Conservation (phyloP, 2,797 vertebrate species). For the Takifugu rubripes region DNA sequence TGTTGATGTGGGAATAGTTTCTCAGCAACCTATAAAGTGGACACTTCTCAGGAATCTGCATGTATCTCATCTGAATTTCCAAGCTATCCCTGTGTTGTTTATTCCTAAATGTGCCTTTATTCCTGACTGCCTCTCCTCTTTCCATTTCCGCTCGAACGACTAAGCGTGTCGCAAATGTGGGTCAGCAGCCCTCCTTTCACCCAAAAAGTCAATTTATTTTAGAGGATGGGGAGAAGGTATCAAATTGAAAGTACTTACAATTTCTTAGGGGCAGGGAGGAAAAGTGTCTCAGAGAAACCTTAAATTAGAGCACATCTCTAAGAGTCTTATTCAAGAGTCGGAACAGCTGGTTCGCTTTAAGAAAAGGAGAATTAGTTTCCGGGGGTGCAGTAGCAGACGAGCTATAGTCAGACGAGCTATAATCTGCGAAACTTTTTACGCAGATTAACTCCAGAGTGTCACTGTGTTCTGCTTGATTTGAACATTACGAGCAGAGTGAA, state of each 20-base stretch:
- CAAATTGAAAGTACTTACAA: slow-evolving; percentile 68
- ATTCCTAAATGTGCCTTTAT: slow-evolving; percentile 19
- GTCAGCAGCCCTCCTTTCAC: slow-evolving; percentile 61
- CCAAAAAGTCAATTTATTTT: slow-evolving; percentile 67
- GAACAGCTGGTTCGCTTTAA: slow-evolving; percentile 25
- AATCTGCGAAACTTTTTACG: slow-evolving; percentile 17
- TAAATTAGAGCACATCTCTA: slow-evolving; percentile 59
- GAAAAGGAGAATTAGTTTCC: slow-evolving; percentile 25
- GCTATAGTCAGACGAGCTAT: slow-evolving; percentile 1
- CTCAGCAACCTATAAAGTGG: too few species aligned
- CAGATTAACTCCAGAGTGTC: slow-evolving; percentile 7
- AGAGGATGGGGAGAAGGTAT: slow-evolving; percentile 68
- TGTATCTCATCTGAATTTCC: background rate
- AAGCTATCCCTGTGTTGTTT: slow-evolving; percentile 19
- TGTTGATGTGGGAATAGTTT: too few species aligned
- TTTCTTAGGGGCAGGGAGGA: slow-evolving; percentile 49
- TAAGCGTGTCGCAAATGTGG: slow-evolving; percentile 79
- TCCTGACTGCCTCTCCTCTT: slow-evolving; percentile 19
- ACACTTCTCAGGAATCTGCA: background rate
- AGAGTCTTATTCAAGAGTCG: slow-evolving; percentile 66
- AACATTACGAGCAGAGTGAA: too few species aligned
- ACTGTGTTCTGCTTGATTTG: background rate
- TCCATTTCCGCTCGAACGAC: slow-evolving; percentile 54
- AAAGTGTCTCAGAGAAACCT: slow-evolving; percentile 47
- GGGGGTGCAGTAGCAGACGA: slow-evolving; percentile 21